Evolutionary conservation across 2,113 vertebrate species (phyloP).

Genomic region (Actinemys pallida): DNA sequence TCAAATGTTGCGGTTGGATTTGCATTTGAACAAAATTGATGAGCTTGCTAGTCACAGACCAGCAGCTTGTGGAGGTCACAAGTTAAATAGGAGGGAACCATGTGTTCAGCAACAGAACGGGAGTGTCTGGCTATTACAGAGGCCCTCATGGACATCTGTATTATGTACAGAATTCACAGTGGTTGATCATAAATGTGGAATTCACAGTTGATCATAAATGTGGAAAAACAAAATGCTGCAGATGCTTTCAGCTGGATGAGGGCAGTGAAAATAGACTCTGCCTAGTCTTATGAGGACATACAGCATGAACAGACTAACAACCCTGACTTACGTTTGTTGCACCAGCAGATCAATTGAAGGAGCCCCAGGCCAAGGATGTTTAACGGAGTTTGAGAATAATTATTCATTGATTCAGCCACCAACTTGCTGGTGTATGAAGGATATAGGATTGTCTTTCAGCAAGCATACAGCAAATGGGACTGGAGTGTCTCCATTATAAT

Average conservation of each 20-base stretch:
- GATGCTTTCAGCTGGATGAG: background rate
- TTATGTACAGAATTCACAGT: background rate
- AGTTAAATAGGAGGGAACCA: background rate
- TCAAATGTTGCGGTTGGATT: background rate
- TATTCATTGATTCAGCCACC: too few relatives aligned
- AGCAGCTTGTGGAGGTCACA: background rate
- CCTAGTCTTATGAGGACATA: background rate
- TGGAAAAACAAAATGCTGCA: background rate
- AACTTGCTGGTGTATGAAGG: too few relatives aligned
- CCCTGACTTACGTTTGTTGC: background rate
- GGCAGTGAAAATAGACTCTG: background rate
- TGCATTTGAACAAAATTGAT: background rate
- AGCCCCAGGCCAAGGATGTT: background rate
- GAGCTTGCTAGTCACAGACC: background rate
- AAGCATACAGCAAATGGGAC: background rate
- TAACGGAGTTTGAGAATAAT: too few relatives aligned
- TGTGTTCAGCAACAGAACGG: background rate
- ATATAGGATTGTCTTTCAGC: too few relatives aligned
- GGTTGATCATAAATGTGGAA: background rate
- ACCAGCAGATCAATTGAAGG: background rate
- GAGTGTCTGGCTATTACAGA: background rate
- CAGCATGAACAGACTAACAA: background rate
- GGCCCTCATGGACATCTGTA: background rate
- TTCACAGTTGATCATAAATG: background rate
- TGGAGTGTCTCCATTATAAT: background rate